phyloP scores from a whole-genome alignment of 2,797 vertebrate species.

The Thunnus albacares region DNA sequence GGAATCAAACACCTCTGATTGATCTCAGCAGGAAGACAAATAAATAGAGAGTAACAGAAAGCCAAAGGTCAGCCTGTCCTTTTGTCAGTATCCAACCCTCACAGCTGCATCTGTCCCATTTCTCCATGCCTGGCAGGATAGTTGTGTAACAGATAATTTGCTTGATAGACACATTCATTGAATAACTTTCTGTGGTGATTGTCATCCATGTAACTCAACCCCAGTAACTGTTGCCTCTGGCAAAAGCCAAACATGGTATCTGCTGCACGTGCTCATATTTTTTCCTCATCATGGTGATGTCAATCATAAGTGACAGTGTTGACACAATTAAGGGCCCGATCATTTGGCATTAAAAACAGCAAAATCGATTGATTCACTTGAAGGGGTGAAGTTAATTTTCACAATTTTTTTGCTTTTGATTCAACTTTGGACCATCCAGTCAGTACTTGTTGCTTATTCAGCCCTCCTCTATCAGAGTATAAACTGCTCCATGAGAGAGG shows the following conservation, averaged over 20 bases:
- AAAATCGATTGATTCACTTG: neutral
- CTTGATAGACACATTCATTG: constrained; percentile 32
- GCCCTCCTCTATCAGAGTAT: neutral
- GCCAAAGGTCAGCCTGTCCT: constrained; percentile 14
- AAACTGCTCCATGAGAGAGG: neutral
- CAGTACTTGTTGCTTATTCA: neutral
- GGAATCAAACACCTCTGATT: neutral
- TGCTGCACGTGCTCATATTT: neutral
- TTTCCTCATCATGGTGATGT: neutral
- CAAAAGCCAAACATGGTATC: neutral
- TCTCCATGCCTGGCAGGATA: neutral
- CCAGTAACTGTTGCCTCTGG: constrained; percentile 10
- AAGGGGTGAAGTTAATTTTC: too few relatives aligned
- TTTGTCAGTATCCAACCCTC: constrained; percentile 11
- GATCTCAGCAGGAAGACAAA: neutral
- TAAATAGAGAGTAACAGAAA: neutral
- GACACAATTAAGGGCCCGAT: neutral
- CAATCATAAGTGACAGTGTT: too few relatives aligned
- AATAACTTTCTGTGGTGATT: constrained; percentile 22
- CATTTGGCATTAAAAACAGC: neutral
- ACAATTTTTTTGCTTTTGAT: neutral
- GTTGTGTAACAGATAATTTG: constrained; percentile 14
- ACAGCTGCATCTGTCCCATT: neutral
- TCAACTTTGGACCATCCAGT: too few relatives aligned
- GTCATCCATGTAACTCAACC: constrained; percentile 4